Percentiles rank a stretch among this genome's conserved stretches.
Evolutionary conservation across 2,113 vertebrate species (phyloP).

Genomic region (Melierax canorus): DNA sequence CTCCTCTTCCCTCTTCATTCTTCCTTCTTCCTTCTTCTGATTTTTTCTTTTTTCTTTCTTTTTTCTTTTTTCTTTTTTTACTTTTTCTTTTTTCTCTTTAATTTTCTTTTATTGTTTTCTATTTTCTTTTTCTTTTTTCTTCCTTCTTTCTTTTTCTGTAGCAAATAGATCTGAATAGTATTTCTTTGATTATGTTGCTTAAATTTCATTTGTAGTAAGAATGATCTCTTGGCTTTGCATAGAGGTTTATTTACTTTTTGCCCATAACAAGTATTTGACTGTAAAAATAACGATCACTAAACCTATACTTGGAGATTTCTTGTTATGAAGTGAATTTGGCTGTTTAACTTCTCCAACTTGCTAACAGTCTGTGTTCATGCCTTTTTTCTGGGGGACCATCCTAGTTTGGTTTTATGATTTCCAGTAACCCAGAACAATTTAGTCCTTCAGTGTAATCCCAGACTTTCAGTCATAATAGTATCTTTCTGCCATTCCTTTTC

Average conservation of each 20-base stretch:
- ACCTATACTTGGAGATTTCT: not conserved
- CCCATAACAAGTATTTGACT: not conserved
- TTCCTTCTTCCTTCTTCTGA: not conserved
- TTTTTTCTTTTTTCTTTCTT: not conserved
- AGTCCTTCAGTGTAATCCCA: not conserved
- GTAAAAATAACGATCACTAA: not conserved
- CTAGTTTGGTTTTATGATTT: not conserved
- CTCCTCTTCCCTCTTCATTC: not conserved
- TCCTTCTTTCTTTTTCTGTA: not conserved
- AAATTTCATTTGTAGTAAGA: not conserved
- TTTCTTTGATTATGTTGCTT: not conserved
- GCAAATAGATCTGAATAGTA: not conserved
- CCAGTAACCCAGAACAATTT: not conserved
- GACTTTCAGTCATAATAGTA: not conserved
- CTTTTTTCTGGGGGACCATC: fast-evolving
- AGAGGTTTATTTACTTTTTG: not conserved
- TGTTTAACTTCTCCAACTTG: not conserved
- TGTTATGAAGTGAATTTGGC: not conserved
- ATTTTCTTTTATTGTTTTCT: not conserved
- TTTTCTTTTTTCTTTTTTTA: too few species aligned
- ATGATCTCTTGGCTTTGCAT: not conserved
- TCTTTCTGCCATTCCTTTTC: not conserved
- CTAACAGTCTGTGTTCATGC: not conserved
- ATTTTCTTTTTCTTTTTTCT: too few species aligned
- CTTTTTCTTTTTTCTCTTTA: not conserved